These are phyloP conservation scores for Scaptomyza parva DNA, from an alignment of 2,888 invertebrate genomes.

Conservation along the genomic window DNA sequence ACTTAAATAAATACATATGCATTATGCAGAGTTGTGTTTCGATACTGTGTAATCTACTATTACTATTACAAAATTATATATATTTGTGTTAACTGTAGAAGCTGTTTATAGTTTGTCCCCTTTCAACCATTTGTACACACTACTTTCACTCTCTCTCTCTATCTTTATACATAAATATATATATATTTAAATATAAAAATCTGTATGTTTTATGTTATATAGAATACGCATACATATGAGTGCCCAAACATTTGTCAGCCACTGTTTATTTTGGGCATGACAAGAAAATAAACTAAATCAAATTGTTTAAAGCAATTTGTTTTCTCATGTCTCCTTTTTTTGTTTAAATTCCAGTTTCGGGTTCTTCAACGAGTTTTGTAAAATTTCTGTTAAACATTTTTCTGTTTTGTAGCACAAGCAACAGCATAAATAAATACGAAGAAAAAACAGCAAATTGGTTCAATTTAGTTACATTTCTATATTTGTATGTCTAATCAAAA, in stretches of 20 bases:
- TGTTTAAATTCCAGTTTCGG: slow-evolving; percentile 18
- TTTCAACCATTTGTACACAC: slow-evolving; percentile 31
- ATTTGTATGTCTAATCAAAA: slow-evolving; percentile 64
- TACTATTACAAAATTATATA: slow-evolving; percentile 50
- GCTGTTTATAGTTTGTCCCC: slow-evolving; percentile 21
- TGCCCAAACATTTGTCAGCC: slow-evolving; percentile 22
- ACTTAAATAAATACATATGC: slow-evolving; percentile 20
- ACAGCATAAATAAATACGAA: slow-evolving; percentile 41
- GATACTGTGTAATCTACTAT: slow-evolving; percentile 50
- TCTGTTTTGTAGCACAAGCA: slow-evolving; percentile 70
- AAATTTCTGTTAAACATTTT: slow-evolving; percentile 53
- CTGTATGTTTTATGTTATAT: slow-evolving; percentile 57
- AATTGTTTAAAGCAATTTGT: slow-evolving; percentile 61
- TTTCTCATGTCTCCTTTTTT: slow-evolving; percentile 27
- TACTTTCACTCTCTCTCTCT: slow-evolving; percentile 17
- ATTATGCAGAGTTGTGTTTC: slow-evolving; percentile 27
- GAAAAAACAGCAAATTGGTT: slow-evolving; percentile 62
- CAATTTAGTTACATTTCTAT: slow-evolving; percentile 75
- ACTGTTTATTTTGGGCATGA: slow-evolving; percentile 17
- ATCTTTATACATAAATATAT: slow-evolving; percentile 8
- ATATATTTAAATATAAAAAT: slow-evolving; percentile 1
- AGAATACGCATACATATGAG: slow-evolving; percentile 76
- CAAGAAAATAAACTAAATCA: slow-evolving; percentile 10
- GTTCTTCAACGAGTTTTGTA: slow-evolving; percentile 39
- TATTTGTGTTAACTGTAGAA: slow-evolving; percentile 46